Percentiles rank a stretch among this genome's conserved stretches.
Evolutionary conservation across 2,113 vertebrate species (phyloP).

Genomic region (Cyprinus carpio): DNA sequence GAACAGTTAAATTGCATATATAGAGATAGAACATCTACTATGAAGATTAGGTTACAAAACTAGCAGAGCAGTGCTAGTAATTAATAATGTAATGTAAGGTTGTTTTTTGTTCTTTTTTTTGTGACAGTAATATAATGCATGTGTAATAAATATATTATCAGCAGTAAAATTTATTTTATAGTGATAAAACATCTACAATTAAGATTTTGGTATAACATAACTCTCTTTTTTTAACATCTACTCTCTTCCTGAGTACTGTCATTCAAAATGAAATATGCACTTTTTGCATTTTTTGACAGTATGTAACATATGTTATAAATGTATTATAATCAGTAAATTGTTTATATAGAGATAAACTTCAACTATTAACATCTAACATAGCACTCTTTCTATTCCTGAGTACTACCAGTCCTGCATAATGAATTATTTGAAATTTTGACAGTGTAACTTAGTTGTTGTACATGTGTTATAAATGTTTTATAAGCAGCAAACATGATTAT

Average conservation of each 20-base stretch:
- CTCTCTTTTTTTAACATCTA: not conserved
- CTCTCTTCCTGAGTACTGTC: not conserved
- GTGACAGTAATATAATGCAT: too few species aligned
- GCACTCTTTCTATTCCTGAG: not conserved
- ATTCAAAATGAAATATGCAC: not conserved
- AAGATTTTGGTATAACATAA: too few species aligned
- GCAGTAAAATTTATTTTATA: too few species aligned
- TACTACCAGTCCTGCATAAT: not conserved
- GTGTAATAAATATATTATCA: too few species aligned
- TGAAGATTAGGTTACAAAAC: too few species aligned
- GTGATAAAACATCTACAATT: too few species aligned
- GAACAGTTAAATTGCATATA: too few species aligned
- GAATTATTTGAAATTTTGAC: not conserved
- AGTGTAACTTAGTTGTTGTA: not conserved
- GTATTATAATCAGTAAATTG: not conserved
- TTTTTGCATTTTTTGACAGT: not conserved
- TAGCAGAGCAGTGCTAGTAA: too few species aligned
- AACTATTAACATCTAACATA: not conserved
- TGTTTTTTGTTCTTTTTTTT: too few species aligned
- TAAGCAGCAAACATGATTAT: not conserved
- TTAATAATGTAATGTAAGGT: too few species aligned
- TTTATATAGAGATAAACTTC: not conserved
- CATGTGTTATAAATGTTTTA: not conserved
- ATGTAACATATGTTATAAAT: not conserved
- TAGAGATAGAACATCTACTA: too few species aligned